Evolutionary conservation across 1,140 invertebrate species (phyloP).

Genomic region (Centruroides sculpturatus): DNA sequence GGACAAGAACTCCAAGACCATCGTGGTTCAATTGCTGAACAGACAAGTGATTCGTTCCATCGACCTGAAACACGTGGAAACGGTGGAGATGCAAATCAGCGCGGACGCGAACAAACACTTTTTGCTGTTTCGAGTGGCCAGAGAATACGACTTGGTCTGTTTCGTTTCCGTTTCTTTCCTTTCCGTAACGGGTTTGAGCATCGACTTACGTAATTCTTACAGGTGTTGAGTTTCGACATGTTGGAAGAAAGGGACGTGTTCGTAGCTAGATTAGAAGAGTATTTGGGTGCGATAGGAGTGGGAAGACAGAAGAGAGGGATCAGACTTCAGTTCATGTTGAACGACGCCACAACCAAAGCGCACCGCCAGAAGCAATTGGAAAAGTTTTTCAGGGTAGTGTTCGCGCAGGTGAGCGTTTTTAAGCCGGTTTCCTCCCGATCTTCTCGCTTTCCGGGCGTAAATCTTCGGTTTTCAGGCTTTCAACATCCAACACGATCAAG

Average conservation of each 20-base stretch:
- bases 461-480: conserved; percentile 26
- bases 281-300: conserved; percentile 21
- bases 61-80: conserved; percentile 23
- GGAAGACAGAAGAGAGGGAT: conserved; percentile 16
- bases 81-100: conserved; percentile 22
- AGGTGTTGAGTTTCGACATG: conserved; percentile 30
- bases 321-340: conserved; percentile 25
- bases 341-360: conserved; percentile 31
- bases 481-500: conserved; percentile 29
- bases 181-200: too few species aligned
- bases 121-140: conserved; percentile 36
- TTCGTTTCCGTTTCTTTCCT: neutral
- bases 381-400: conserved; percentile 38
- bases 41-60: conserved; percentile 27
- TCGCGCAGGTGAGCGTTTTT: conserved; percentile 28
- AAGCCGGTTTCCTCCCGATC: neutral
- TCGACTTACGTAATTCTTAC: neutral
- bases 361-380: conserved; percentile 34
- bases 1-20: conserved; percentile 18
- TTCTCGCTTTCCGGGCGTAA: neutral
- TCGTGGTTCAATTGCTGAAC: conserved; percentile 25
- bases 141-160: conserved; percentile 42
- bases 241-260: conserved; percentile 24
- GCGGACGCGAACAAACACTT: conserved; percentile 19
- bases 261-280: conserved; percentile 24